Base-by-base conservation (phyloP, 2,888 invertebrate species). In the Parnassius apollo region DNA sequence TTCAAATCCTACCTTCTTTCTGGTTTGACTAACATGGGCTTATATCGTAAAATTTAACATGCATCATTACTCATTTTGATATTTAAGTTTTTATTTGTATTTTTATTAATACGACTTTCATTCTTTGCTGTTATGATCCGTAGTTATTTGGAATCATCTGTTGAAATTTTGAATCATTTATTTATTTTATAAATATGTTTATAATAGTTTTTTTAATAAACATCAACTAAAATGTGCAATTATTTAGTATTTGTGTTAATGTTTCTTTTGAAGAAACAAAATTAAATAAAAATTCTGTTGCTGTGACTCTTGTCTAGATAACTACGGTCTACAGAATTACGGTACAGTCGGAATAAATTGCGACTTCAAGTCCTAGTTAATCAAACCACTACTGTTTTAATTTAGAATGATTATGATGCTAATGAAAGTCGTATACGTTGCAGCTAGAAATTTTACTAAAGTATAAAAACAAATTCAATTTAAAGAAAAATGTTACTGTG, bases 401-500 rank as follows among this genome's bases (percentile, higher is more conserved):
- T 50, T 61, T 49, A 42, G n/a, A 42, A 55, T 55, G 42, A 18
- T 49, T 55, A 54, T 42, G 42, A 51, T 53, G 62, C 57, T 62
- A 57, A 35, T 25, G 45, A 13, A 42, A 61, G 45, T 45, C 51
- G 46, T 51, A 62, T 57, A 25, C 44, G 13, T 57, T 52, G 62
- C 57, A 9, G 57, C 53, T 57, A 49, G 51, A n/a, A 57, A 42
- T 62, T 62, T 51, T 46, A 55, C 51, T 46, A 51, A 56, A 50
- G 13, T 44, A 52, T 49, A 10, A 52, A 46, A 58, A 61, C 52
- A 50, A 65, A 42, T 65, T 62, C 57, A 25, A 57, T 57, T 57
- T 54, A n/a, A 53, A 45, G 56, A 53, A 60, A 59, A 64, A 52
- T 73, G 76, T 81, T 82, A 72, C 77, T 85, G 85, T 90, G 88